Conservation (phyloP, 2,113 vertebrate genomes). For the Psilopogon haemacephalus region DNA sequence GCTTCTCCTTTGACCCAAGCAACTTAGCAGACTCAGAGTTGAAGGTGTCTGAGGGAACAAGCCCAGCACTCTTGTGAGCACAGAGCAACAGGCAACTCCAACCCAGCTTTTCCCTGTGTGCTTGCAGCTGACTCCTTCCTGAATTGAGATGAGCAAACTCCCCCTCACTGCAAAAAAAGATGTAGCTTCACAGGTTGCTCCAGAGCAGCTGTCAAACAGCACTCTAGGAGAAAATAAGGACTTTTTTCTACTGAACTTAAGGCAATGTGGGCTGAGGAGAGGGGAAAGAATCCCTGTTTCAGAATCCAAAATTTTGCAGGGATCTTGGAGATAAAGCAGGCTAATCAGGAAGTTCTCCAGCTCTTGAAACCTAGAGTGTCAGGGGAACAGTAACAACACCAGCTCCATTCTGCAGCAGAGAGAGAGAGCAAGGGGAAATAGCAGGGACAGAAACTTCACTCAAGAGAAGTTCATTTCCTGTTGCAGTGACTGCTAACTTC, state of each 20-base stretch:
- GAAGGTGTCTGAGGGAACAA: neutral
- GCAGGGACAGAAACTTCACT: neutral
- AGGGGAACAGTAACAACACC: neutral
- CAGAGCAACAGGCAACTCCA: neutral
- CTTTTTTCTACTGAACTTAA: neutral
- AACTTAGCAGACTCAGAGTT: neutral
- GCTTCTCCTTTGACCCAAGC: neutral
- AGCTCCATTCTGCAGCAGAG: neutral
- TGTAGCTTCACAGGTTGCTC: conserved; percentile 62
- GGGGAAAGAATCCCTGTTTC: neutral
- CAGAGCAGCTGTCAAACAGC: conserved; percentile 63
- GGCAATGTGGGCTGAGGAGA: neutral
- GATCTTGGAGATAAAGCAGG: conserved; percentile 5
- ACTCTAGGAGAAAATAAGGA: conserved; percentile 31
- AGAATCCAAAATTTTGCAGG: conserved; percentile 18
- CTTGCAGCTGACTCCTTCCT: conserved; percentile 45
- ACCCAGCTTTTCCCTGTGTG: neutral
- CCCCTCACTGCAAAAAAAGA: conserved; percentile 61
- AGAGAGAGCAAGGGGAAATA: neutral
- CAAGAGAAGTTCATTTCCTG: neutral
- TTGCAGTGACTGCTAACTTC: neutral
- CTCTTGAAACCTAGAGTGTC: neutral
- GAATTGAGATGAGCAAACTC: conserved; percentile 66
- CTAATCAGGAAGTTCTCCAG: conserved; percentile 15
- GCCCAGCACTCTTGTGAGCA: neutral